Percentiles rank a stretch among this genome's conserved stretches.
phyloP scores from a whole-genome alignment of 2,113 vertebrate species.

The Sorex fumeus region DNA sequence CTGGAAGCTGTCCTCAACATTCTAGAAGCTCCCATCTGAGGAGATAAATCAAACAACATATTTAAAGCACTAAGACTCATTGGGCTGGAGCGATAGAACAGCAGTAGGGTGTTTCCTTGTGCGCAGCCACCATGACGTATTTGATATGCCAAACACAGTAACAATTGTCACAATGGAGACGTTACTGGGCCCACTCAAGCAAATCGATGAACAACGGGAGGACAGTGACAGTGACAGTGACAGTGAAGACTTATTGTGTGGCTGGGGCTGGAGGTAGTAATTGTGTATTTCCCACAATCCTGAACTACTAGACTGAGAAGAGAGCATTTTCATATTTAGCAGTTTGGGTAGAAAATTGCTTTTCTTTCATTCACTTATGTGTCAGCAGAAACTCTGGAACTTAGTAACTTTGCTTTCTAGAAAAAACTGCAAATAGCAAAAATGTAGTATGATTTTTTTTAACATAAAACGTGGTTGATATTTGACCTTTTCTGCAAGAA shows the following conservation, averaged over 20 bases:
- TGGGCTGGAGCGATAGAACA: no score
- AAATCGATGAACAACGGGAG: no score
- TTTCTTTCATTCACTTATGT: conserved; percentile 19
- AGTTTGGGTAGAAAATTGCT: background rate
- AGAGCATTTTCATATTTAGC: background rate
- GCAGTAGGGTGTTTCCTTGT: no score
- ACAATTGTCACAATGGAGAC: no score
- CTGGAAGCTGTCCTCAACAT: conserved; percentile 43
- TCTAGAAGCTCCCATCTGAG: conserved; percentile 47
- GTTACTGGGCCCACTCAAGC: no score
- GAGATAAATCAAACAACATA: conserved; percentile 61
- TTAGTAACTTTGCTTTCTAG: conserved; percentile 38
- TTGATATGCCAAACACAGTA: no score
- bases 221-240: no score
- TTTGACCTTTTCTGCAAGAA: conserved; percentile 42
- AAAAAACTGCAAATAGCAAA: conserved; percentile 14
- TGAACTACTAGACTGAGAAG: background rate
- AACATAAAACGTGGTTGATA: conserved; percentile 38
- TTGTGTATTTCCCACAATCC: conserved; percentile 25
- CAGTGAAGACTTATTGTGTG: no score
- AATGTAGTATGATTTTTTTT: background rate
- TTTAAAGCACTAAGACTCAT: conserved; percentile 65
- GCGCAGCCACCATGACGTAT: no score
- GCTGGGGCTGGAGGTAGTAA: background rate
- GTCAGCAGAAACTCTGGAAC: conserved; percentile 47